Base-by-base conservation (phyloP, 1,140 invertebrate genomes). In the Heterodera carotae region DNA sequence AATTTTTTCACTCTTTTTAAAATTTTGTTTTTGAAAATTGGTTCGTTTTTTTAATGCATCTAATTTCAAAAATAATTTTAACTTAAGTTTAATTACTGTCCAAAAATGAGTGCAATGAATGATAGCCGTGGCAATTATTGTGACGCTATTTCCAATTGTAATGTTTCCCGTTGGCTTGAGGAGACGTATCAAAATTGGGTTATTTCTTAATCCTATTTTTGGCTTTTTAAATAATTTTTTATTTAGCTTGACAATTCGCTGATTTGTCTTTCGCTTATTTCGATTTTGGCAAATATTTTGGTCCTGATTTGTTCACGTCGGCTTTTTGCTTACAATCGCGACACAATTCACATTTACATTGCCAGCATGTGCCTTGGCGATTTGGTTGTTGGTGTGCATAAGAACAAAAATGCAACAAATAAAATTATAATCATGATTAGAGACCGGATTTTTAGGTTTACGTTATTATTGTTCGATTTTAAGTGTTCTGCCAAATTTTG, bases 281-380 rank as follows among this genome's bases (percentile, higher is more conserved):
- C 48, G 18, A 53, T 70, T 2, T n/a, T 70, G 27, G 48, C 59
- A 39, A 70, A 70, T 48, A 22, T 70, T 70, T 70, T 59, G 29
- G 69, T 70, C 27, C 39, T 70, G n/a, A 34, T 56, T 39, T 56
- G 69, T 48, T 33, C 69, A 22, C 22, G 29, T 31, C 36, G 39
- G 5, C 69, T 70, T 70, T 70, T 70, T 6, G 15, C 29, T 18
- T 56, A 48, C 15, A 70, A 70, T 48, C 33, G 48, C 31, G 69
- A 70, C 18, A 70, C 69, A n/a, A 70, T 70, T 56, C 69, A 70
- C 22, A 33, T 70, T 48, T 70, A 70, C 22, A 70, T 70, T 70
- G 59, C 33, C 59, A 70, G 69, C 59, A 70, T 70, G 69, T 43
- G 34, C 18, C 31, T 70, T 70, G 69, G 27, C 59, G 69, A 70